Evolutionary conservation across 2,113 vertebrate genomes (phyloP), one percentile per base, ranked within the genome.

Genomic region (Macquaria australasica): DNA sequence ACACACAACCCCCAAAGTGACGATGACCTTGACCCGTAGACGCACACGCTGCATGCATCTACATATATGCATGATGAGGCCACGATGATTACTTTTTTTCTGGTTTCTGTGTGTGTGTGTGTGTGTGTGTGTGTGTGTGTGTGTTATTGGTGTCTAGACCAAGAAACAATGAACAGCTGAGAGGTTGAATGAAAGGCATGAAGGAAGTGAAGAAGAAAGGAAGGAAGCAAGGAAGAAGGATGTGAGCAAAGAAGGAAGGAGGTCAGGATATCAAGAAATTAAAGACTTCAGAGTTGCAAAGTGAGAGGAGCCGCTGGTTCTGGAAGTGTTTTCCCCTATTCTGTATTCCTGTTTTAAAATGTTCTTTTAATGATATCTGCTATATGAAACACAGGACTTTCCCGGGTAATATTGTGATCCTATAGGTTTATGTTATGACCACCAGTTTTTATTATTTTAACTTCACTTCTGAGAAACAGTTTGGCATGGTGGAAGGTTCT

Each of bases 31-130:
- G 86, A 89, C 91, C 91, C 73, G 34, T 7, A 25, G n/a, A 79
- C 28, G 0, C 69, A 55, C 55, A 75, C 3, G 23, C 84, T 81
- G 90, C 89, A 81, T 79, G 74, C 85, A 94, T 93, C 88, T 93
- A 84, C 93, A 94, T 93, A 90, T 55, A 89, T 88, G 87, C 90
- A 92, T 92, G 88, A 86, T 84, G 70, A 78, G 69, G 39, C 51
- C 73, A 6, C 3, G 67, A 53, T 48, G 85, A 78, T 72, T 66
- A 72, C 76, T 70, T 43, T 21, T 28, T 39, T 51, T 11, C 0
- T 18, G 25, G 60, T 53, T 39, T 72, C 6, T 79, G 48, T 67
- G 6, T 64, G 58, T 77, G 76, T 73, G 58, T 58, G 55, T 84
- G 6, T n/a, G n/a, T n/a, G n/a, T n/a, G n/a, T n/a, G n/a, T n/a